Conservation (phyloP, 2,797 vertebrate species). For the Apogon talboti region DNA sequence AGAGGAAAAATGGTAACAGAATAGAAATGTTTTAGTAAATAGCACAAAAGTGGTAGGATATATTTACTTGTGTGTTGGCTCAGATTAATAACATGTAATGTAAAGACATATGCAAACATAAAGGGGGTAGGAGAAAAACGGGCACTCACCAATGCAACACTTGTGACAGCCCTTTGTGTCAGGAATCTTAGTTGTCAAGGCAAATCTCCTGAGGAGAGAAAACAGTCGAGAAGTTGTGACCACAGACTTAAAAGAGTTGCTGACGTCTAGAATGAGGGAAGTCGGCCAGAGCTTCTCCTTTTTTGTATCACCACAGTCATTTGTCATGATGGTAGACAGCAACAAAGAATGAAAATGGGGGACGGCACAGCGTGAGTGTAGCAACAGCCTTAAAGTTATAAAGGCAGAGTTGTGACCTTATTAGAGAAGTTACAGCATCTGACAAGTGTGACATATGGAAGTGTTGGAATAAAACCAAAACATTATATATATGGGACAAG, state of each 20-base stretch:
- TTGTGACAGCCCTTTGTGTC: conserved; percentile 99
- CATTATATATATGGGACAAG: not conserved
- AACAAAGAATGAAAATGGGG: conserved; percentile 10
- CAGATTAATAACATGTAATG: conserved; percentile 8
- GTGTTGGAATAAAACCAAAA: conserved; percentile 1
- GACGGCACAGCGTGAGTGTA: conserved; percentile 23
- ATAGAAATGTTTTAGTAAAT: not conserved
- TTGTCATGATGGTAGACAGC: conserved; percentile 18
- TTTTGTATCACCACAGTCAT: not conserved
- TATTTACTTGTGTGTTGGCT: conserved; percentile 5
- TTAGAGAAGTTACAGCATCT: not conserved
- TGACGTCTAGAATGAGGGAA: conserved; percentile 49
- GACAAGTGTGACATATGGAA: not conserved
- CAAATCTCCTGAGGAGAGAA: conserved; percentile 90
- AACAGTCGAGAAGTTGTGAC: conserved; percentile 40
- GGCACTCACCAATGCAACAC: conserved; percentile 95
- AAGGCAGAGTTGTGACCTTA: conserved; percentile 17
- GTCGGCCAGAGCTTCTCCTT: conserved; percentile 28
- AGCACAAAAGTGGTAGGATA: not conserved
- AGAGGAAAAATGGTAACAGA: not conserved
- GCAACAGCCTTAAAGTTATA: conserved; percentile 13
- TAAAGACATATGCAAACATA: conserved; percentile 7
- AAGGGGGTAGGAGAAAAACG: not conserved
- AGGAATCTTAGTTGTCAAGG: conserved; percentile 97
- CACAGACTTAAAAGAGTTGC: conserved; percentile 30